Base-by-base conservation (phyloP, 2,888 invertebrate species). In the Onchidella celtica region DNA sequence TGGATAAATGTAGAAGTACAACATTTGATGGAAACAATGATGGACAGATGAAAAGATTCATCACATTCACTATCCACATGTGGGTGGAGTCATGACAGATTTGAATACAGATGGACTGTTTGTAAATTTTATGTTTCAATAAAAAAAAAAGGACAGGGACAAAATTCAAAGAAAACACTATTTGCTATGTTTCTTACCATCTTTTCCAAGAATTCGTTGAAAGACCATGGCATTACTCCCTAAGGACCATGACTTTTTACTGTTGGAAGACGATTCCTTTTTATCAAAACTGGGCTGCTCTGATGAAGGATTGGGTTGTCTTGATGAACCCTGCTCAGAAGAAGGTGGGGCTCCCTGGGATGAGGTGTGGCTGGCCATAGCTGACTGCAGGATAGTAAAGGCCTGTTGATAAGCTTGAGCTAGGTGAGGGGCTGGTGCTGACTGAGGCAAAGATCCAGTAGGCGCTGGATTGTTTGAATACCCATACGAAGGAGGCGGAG, bases 161-260 rank as follows among this genome's bases (percentile, higher is more conserved):
- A n/a, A n/a, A n/a, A n/a, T n/a, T n/a, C n/a, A n/a, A n/a, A n/a
- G n/a, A 4, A n/a, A 72, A 57, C 34, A 55, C n/a, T 27, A 38
- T 61, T 34, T 73, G 57, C 55, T n/a, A 55, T 77, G 11, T 66
- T 76, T 55, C 66, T 66, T 79, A 68, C 68, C 40, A 40, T 66
- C 66, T 27, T 3, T 36, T 27, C 73, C 65, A 47, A 74, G 73
- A 34, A 74, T 63, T 3, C 79, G 65, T 40, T 79, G 79, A 38
- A 79, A 79, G 24, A 65, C 65, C 72, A 79, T 72, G 34, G 79
- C 73, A 55, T 34, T 73, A 57, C 38, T 66, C 34, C 79, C 79
- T 66, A 74, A 73, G 21, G 73, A 66, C 79, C 79, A 79, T 14
- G 72, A 66, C 68, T 78, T 78, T 55, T 78, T 69, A 57, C 27